A percentile compares a stretch with the other conserved stretches of the same genome.
Conservation (phyloP, 64 coral and sea anemone species). For the Stichodactyla helianthus region DNA sequence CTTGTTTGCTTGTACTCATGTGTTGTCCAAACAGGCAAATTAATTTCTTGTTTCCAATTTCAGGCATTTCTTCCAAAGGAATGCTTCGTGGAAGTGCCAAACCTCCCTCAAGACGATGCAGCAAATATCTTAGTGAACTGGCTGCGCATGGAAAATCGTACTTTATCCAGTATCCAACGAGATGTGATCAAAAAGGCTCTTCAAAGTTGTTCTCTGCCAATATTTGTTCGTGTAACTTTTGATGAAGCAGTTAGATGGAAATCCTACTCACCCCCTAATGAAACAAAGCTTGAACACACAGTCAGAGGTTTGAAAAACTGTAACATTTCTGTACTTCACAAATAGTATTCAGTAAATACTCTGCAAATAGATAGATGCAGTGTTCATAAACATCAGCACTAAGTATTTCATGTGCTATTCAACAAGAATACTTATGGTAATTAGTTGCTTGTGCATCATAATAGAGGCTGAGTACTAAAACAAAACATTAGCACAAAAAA, state of each 20-base stretch:
- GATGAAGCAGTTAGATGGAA: constrained; percentile 90
- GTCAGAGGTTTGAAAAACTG: constrained; percentile 50
- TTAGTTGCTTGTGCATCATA: too few species aligned
- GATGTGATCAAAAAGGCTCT: constrained; percentile 47
- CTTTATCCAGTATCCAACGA: constrained; percentile 48
- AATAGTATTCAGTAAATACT: too few species aligned
- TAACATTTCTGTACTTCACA: too few species aligned
- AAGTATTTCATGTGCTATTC: too few species aligned
- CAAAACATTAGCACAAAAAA: too few species aligned
- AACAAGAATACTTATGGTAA: too few species aligned
- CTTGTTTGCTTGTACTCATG: too few species aligned
- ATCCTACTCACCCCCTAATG: constrained; percentile 50
- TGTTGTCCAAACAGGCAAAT: too few species aligned
- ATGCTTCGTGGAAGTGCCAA: constrained; percentile 76
- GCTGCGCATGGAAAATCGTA: constrained; percentile 53
- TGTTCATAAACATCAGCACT: too few species aligned
- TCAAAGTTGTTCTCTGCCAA: constrained; percentile 73
- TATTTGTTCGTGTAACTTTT: constrained; percentile 86
- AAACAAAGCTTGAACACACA: constrained; percentile 72
- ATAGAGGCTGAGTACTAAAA: too few species aligned
- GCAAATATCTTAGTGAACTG: constrained; percentile 69
- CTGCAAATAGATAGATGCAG: too few species aligned
- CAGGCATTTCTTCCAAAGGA: constrained; percentile 65
- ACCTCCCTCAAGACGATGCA: constrained; percentile 73
- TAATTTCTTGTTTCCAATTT: not conserved